Base-by-base conservation (phyloP, 2,888 invertebrate species). In the Trissolcus japonicus region DNA sequence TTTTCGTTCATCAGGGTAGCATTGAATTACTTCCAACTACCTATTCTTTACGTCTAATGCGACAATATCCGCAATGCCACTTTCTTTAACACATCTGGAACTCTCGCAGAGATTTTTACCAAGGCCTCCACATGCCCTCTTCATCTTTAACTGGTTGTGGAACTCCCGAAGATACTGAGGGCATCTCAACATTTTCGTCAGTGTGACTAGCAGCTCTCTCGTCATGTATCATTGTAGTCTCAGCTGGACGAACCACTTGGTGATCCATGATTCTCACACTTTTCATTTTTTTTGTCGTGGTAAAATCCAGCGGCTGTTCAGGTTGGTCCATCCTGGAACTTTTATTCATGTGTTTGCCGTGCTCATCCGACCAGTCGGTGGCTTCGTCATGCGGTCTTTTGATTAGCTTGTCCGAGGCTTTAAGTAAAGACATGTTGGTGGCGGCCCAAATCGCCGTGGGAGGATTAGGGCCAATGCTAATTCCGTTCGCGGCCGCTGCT, bases 401-500 rank as follows among this genome's bases (percentile, higher is more conserved):
- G 25, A 80, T 80, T 2, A 89, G 79, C 57, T 89, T 89, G 59
- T 89, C 89, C 4, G 88, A 88, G 1, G 87, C 86, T 55, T 88
- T 89, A 0, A 89, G 80, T 0, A 89, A 80, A 7, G 89, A 89
- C 89, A 89, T 89, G 67, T 89, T 89, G 6, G 89, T 88, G 1
- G 89, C 86, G 1, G 89, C 89, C 89, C 89, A 89, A 48, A 89
- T 88, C 0, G 89, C 88, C 3, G 88, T 88, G 0, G 89, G 89
- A 3, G 89, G 89, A 66, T 89, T 89, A 0, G 89, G 89, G 0
- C 89, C 89, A 77, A 89, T 89, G 81, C 87, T 88, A 50, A 89
- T 89, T 7, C 88, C 89, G 74, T 89, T 89, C 50, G 89, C 89
- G 0, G 89, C 89, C 0, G 89, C 89, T 0, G 92, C 92, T 3